Percentiles rank a stretch among this genome's conserved stretches.
Evolutionary conservation across 2,888 invertebrate species (phyloP).

Genomic region (Synergus gifuensis): DNA sequence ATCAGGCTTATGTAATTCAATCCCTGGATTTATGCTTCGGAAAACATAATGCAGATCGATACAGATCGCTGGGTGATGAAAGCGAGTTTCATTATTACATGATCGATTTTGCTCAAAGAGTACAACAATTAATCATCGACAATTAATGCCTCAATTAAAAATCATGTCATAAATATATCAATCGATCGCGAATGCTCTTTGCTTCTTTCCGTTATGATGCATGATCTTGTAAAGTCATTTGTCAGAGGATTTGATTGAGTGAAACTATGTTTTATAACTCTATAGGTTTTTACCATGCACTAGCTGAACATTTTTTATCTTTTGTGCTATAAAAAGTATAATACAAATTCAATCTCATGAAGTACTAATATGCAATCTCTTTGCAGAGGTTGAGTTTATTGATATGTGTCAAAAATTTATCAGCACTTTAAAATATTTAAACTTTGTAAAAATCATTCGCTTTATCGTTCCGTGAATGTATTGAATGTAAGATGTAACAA

Average conservation of each 20-base stretch:
- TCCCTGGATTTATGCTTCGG: not conserved
- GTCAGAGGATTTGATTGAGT: not conserved
- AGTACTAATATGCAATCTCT: too few species aligned
- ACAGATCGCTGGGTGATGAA: not conserved
- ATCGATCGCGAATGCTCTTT: not conserved
- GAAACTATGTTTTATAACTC: not conserved
- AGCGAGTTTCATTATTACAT: not conserved
- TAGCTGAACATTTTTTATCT: not conserved
- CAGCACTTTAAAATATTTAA: not conserved
- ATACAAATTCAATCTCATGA: too few species aligned
- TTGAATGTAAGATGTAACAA: not conserved
- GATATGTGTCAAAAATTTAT: too few species aligned
- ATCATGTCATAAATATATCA: not conserved
- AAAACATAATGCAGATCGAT: not conserved
- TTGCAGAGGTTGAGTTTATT: too few species aligned
- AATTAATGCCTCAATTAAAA: constrained; percentile 1
- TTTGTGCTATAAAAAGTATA: too few species aligned
- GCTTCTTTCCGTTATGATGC: not conserved
- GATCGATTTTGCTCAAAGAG: not conserved
- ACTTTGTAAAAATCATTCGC: not conserved
- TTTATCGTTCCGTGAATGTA: not conserved
- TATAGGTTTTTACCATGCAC: too few species aligned
- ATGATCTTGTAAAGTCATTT: not conserved
- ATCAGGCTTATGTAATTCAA: not conserved
- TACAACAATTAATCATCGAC: constrained; percentile 7